phyloP scores from a whole-genome alignment of 2,113 vertebrate genomes.

The Caloenas nicobarica region DNA sequence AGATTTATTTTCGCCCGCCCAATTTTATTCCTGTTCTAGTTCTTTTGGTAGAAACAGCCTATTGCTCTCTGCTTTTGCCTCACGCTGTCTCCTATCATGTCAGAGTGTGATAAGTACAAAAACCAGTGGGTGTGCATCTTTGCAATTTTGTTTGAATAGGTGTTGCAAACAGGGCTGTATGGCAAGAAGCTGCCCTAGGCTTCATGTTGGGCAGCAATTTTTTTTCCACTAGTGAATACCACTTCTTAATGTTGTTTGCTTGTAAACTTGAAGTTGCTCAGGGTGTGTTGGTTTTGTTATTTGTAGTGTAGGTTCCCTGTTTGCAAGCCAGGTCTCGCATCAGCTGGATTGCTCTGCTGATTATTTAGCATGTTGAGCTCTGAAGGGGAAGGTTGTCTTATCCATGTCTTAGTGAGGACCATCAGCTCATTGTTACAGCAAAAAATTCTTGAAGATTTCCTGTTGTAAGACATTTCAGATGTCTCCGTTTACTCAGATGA shows the following conservation, averaged over 20 bases:
- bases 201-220: not conserved
- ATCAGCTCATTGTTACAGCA: not conserved
- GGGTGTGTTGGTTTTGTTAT: constrained; percentile 46
- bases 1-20: not conserved
- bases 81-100: not conserved
- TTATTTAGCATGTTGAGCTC: constrained; percentile 33
- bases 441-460: not conserved
- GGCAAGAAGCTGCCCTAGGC: not conserved
- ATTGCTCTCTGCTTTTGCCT: not conserved
- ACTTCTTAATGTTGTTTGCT: constrained; percentile 57
- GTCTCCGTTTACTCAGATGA: not conserved
- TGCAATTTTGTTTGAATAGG: not conserved
- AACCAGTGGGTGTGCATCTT: not conserved
- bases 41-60: not conserved
- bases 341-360: not conserved
- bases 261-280: constrained; percentile 47
- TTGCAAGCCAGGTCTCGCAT: constrained; percentile 45
- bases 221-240: not conserved
- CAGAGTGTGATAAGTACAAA: not conserved
- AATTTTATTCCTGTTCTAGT: not conserved
- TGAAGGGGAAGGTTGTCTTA: constrained; percentile 21
- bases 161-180: not conserved
- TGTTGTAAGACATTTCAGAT: not conserved
- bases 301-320: constrained; percentile 6
- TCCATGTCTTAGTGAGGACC: not conserved